Percentiles rank a stretch among this genome's conserved stretches.
phyloP scores from a whole-genome alignment of 1,140 invertebrate genomes.

The Drosophila saltans region DNA sequence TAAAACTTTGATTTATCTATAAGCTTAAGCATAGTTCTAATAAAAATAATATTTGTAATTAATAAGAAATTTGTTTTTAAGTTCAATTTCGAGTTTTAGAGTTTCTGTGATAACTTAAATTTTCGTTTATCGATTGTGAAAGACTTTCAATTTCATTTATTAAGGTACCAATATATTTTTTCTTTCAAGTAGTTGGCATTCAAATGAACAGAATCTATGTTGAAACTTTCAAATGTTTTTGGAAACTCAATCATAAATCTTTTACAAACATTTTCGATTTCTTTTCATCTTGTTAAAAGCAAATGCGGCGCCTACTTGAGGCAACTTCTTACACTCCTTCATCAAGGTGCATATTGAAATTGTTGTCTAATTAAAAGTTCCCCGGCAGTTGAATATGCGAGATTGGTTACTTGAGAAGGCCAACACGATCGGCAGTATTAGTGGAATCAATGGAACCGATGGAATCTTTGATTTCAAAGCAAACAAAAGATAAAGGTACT shows the following conservation, averaged over 20 bases:
- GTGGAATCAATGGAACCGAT: too few species aligned
- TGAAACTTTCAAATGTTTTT: conserved; percentile 5
- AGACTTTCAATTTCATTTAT: too few species aligned
- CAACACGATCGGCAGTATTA: not conserved
- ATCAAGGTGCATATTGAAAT: conserved; percentile 7
- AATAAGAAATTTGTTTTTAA: too few species aligned
- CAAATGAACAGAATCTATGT: too few species aligned
- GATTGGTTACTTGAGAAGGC: not conserved
- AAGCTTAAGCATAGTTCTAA: too few species aligned
- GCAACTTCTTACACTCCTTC: not conserved
- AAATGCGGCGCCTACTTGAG: conserved; percentile 11
- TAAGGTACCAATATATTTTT: too few species aligned
- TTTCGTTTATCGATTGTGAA: too few species aligned
- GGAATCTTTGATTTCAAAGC: conserved; percentile 4
- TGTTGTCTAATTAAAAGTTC: conserved; percentile 2
- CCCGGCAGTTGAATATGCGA: not conserved
- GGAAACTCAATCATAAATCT: not conserved
- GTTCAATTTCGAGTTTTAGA: too few species aligned
- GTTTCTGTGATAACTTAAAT: too few species aligned
- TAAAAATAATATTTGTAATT: too few species aligned
- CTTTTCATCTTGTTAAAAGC: conserved; percentile 12
- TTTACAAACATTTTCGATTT: not conserved
- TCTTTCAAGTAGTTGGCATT: too few species aligned
- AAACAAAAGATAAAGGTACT: conserved; percentile 20
- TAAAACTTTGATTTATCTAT: too few species aligned